phyloP scores from a whole-genome alignment of 2,113 vertebrate genomes.

The Centropus unirufus region DNA sequence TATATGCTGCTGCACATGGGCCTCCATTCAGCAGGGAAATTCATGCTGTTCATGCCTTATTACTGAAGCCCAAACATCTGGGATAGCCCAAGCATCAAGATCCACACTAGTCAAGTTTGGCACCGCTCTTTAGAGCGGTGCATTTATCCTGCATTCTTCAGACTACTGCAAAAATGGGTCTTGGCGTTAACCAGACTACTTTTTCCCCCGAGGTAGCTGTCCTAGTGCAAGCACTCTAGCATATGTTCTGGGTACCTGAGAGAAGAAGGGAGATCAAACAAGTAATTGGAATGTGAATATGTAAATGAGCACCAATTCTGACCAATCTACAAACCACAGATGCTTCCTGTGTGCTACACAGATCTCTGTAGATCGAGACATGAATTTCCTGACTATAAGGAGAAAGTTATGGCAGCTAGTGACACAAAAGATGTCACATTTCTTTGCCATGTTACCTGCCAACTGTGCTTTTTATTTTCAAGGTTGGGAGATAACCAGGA shows the following conservation, averaged over 20 bases:
- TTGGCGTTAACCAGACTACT: neutral
- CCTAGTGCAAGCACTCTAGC: neutral
- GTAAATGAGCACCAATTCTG: neutral
- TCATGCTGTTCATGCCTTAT: neutral
- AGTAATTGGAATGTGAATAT: neutral
- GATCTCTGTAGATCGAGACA: neutral
- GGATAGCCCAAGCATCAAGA: neutral
- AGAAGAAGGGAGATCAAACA: neutral
- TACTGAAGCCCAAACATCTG: neutral
- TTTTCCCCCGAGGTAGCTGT: neutral
- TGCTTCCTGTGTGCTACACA: neutral
- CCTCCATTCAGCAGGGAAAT: neutral
- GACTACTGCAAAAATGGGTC: neutral
- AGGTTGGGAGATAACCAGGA: neutral
- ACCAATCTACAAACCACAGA: neutral
- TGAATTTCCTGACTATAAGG: neutral
- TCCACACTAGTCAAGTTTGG: neutral
- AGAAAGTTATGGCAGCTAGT: neutral
- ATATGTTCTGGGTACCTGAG: neutral
- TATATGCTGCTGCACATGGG: neutral
- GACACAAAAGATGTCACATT: neutral
- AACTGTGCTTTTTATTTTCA: neutral
- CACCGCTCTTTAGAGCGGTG: neutral
- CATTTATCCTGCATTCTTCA: neutral
- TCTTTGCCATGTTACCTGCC: neutral